Evolutionary conservation across 2,888 invertebrate species (phyloP).

Genomic region (Standfussiana lucernea): DNA sequence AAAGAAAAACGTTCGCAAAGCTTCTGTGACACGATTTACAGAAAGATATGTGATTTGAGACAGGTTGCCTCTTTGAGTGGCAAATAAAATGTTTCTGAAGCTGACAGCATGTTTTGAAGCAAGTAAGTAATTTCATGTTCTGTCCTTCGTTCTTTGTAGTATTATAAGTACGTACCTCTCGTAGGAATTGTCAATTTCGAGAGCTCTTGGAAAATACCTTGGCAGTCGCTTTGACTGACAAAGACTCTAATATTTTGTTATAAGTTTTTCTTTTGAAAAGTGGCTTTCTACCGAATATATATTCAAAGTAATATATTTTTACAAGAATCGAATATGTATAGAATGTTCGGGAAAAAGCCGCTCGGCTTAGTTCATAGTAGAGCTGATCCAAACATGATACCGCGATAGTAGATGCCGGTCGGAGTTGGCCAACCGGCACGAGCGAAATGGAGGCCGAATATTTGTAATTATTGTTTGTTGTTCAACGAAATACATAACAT

Average conservation of each 20-base stretch:
- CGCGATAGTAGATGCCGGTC: too few species aligned
- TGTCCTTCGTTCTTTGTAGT: constrained; percentile 8
- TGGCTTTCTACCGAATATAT: neutral
- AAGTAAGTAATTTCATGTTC: constrained; percentile 38
- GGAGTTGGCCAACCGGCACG: neutral
- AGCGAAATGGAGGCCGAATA: neutral
- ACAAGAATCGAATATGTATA: neutral
- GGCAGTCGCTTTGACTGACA: neutral
- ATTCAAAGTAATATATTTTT: neutral
- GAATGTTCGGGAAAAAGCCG: neutral
- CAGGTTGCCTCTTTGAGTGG: constrained; percentile 28
- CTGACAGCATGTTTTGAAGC: constrained; percentile 10
- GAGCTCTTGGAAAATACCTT: neutral
- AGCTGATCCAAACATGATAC: neutral
- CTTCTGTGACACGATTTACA: constrained; percentile 8
- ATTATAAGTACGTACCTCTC: neutral
- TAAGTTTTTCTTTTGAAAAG: neutral
- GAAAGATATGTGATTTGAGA: constrained; percentile 38
- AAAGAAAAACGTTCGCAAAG: constrained; percentile 14
- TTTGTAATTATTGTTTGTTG: neutral
- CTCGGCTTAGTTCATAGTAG: neutral
- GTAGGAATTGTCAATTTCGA: neutral
- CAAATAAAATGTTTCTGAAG: constrained; percentile 29
- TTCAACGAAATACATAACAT: neutral
- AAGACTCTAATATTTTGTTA: neutral